phyloP scores from a whole-genome alignment of 2,797 vertebrate species.

The Forpus xanthops region DNA sequence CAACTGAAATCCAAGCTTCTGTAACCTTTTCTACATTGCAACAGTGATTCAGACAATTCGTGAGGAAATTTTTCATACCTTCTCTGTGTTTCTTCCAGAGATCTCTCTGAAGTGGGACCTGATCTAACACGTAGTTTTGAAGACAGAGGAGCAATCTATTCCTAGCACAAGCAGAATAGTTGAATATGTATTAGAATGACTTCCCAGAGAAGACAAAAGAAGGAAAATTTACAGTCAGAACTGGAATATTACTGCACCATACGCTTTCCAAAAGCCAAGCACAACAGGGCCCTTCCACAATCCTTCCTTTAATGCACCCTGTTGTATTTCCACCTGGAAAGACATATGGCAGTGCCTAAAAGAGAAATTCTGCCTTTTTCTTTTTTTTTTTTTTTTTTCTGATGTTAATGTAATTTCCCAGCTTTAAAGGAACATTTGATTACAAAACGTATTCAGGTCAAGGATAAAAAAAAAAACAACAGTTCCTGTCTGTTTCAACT shows the following conservation, averaged over 20 bases:
- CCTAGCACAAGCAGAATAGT: not conserved
- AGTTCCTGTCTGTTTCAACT: not conserved
- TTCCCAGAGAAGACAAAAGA: not conserved
- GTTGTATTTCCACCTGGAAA: constrained; percentile 59
- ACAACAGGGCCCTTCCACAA: not conserved
- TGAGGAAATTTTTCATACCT: not conserved
- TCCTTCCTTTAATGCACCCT: constrained; percentile 10
- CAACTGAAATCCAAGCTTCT: not conserved
- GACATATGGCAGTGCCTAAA: constrained; percentile 35
- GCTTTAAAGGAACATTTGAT: constrained; percentile 4
- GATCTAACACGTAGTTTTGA: not conserved
- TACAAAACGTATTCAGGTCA: not conserved
- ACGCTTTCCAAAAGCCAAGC: constrained; percentile 6
- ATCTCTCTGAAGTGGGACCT: not conserved
- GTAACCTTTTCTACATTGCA: not conserved
- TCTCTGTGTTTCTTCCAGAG: not conserved
- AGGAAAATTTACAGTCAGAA: constrained; percentile 26
- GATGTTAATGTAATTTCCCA: not conserved
- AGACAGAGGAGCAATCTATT: not conserved
- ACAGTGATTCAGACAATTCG: not conserved
- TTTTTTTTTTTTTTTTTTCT: not conserved
- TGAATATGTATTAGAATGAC: not conserved
- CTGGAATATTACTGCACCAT: constrained; percentile 11
- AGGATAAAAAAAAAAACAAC: not conserved
- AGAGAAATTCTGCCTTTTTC: not conserved